phyloP scores from a whole-genome alignment of 2,888 invertebrate genomes.

The Timandra comae region DNA sequence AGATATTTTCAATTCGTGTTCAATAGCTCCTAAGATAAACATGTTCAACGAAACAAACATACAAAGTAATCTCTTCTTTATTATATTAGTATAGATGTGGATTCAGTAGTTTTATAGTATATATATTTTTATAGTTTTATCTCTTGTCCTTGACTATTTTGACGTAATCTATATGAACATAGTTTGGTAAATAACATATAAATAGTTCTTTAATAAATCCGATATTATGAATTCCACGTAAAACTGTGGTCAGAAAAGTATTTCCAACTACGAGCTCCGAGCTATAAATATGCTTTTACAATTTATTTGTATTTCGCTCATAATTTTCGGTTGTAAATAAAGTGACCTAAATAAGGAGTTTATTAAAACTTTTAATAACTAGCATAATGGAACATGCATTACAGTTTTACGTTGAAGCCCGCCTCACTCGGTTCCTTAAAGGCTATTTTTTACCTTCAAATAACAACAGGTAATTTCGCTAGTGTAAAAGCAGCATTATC shows the following conservation, averaged over 20 bases:
- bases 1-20: too few relatives aligned
- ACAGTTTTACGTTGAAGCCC: constrained; percentile 2
- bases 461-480: constrained; percentile 8
- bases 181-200: neutral
- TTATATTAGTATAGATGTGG: too few relatives aligned
- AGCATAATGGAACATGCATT: neutral
- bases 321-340: neutral
- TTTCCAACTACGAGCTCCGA: too few relatives aligned
- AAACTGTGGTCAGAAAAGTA: neutral
- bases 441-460: constrained; percentile 2
- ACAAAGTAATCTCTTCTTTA: too few relatives aligned
- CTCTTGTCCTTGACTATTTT: too few relatives aligned
- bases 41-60: too few relatives aligned
- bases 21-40: too few relatives aligned
- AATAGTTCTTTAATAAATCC: neutral
- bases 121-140: too few relatives aligned
- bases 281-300: neutral
- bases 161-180: too few relatives aligned
- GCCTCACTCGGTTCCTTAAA: constrained; percentile 7
- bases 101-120: too few relatives aligned
- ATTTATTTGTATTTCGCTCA: neutral
- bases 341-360: too few relatives aligned
- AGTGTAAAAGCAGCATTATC: constrained; percentile 15
- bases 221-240: neutral
- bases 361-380: neutral